phyloP scores from a whole-genome alignment of 1,140 invertebrate genomes.

The Papilio machaon region DNA sequence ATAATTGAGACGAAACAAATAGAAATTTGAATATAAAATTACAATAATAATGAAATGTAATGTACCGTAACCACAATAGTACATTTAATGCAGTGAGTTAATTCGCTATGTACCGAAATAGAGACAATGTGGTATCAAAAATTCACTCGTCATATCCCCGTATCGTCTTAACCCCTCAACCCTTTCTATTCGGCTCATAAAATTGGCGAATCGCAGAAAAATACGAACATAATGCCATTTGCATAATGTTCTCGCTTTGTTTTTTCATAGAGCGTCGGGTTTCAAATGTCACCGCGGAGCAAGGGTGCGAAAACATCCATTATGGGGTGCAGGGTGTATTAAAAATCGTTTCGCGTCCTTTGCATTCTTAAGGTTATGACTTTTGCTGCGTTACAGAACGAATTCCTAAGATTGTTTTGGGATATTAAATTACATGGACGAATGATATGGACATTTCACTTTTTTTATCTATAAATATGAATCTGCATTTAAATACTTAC shows the following conservation, averaged over 20 bases:
- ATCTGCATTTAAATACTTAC: too few relatives aligned
- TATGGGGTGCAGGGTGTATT: conserved; percentile 76
- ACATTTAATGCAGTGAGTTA: conserved; percentile 44
- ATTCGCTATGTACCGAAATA: conserved; percentile 63
- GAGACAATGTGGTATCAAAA: conserved; percentile 69
- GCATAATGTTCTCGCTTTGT: conserved; percentile 79
- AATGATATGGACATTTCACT: conserved; percentile 13
- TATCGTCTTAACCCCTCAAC: conserved; percentile 77
- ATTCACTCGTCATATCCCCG: conserved; percentile 60
- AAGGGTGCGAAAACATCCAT: conserved; percentile 77
- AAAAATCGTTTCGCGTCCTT: conserved; percentile 79
- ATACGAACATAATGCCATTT: conserved; percentile 80
- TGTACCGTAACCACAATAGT: conserved; percentile 17
- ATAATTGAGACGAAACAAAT: conserved; percentile 11
- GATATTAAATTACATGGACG: conserved; percentile 26
- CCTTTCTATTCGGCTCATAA: conserved; percentile 78
- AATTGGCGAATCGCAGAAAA: conserved; percentile 77
- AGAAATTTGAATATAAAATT: conserved; percentile 12
- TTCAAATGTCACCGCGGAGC: conserved; percentile 79
- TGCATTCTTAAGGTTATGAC: conserved; percentile 77
- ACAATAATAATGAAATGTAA: conserved; percentile 23
- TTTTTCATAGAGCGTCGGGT: conserved; percentile 77
- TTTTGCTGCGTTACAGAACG: conserved; percentile 46
- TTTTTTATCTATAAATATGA: background rate
- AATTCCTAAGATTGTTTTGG: conserved; percentile 33